Evolutionary conservation across 2,888 invertebrate genomes (phyloP).

Genomic region (Agonopterix arenella): DNA sequence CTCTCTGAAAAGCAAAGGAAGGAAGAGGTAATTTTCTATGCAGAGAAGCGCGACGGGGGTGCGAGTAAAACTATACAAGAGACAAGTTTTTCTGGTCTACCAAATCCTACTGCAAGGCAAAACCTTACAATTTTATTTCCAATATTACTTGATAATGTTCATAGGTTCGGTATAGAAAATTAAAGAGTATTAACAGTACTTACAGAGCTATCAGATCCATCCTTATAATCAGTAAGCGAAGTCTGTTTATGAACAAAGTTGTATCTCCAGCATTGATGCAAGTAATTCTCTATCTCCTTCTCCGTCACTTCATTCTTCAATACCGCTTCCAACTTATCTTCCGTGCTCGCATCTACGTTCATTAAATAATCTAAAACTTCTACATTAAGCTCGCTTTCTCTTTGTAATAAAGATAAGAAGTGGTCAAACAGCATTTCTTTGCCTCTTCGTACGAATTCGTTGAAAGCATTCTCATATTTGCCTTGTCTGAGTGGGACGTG

Average conservation of each 20-base stretch:
- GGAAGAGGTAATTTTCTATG: no score
- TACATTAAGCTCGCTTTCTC: constrained; percentile 25
- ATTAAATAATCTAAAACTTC: constrained; percentile 45
- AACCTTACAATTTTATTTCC: no score
- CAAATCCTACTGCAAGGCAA: no score
- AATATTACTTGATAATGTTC: no score
- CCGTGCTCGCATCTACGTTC: constrained; percentile 54
- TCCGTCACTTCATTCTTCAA: constrained; percentile 43
- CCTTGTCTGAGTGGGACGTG: constrained; percentile 50
- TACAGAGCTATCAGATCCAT: constrained; percentile 33
- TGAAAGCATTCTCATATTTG: constrained; percentile 53
- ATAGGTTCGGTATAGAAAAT: neutral
- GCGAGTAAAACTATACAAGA: no score
- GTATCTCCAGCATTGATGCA: constrained; percentile 63
- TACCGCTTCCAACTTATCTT: constrained; percentile 57
- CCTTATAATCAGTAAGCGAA: constrained; percentile 13
- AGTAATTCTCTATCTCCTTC: constrained; percentile 58
- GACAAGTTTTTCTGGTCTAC: no score
- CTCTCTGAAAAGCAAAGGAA: no score
- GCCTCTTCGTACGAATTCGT: constrained; percentile 54
- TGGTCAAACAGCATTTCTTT: constrained; percentile 58
- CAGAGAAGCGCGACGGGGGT: no score
- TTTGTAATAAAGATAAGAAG: constrained; percentile 32
- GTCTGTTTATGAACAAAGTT: constrained; percentile 32
- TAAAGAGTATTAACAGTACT: constrained; percentile 17